Evolutionary conservation across 2,113 vertebrate species (phyloP).

Genomic region (Sinocyclocheilus rhinocerous): DNA sequence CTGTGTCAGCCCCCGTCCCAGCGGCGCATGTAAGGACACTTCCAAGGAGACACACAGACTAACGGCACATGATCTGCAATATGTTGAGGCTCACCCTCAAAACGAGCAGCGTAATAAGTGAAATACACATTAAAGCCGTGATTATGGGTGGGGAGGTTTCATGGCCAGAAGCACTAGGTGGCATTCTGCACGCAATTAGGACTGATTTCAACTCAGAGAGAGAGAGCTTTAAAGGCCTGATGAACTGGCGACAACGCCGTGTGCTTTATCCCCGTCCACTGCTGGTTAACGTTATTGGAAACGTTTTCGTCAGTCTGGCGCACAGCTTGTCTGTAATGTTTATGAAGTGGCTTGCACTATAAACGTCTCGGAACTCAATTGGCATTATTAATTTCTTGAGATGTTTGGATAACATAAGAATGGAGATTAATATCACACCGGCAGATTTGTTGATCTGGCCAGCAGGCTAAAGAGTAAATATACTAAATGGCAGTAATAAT

Average conservation of each 20-base stretch:
- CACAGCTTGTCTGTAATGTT: conserved; percentile 23
- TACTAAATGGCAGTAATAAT: conserved; percentile 52
- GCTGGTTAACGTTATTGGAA: not conserved
- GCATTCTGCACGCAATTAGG: too few species aligned
- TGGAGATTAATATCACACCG: conserved; percentile 43
- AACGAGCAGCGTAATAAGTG: too few species aligned
- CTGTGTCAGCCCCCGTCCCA: too few species aligned
- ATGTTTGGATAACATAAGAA: not conserved
- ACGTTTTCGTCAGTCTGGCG: not conserved
- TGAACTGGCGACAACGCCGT: not conserved
- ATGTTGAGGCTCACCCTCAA: too few species aligned
- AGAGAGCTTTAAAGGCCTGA: not conserved
- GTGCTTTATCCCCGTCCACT: not conserved
- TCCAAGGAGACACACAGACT: too few species aligned
- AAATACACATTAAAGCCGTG: too few species aligned
- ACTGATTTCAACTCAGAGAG: too few species aligned
- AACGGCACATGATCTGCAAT: too few species aligned
- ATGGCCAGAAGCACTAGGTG: too few species aligned
- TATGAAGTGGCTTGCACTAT: not conserved
- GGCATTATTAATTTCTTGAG: not conserved
- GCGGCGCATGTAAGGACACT: too few species aligned
- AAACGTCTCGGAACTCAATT: conserved; percentile 11
- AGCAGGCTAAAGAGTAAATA: conserved; percentile 44
- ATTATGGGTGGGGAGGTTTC: too few species aligned
- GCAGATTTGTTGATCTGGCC: conserved; percentile 28